These are phyloP conservation scores for Oncopodura yosiiana DNA, from an alignment of 1,140 invertebrate genomes.

Conservation along the genomic window DNA sequence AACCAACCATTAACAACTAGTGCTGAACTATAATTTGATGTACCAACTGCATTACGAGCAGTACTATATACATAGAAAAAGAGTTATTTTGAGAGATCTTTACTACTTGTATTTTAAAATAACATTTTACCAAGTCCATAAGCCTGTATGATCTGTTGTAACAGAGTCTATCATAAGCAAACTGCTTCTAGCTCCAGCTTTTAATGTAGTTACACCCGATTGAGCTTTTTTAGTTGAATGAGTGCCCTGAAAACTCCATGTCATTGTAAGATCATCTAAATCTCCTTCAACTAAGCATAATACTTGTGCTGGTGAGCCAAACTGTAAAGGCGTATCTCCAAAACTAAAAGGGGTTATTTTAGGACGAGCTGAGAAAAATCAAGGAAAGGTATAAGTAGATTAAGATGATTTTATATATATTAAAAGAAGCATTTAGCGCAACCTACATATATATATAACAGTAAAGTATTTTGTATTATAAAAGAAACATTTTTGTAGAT, in stretches of 20 bases:
- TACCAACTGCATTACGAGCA: constrained; percentile 40
- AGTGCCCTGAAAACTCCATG: constrained; percentile 36
- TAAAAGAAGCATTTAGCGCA: no score
- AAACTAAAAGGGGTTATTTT: constrained; percentile 55
- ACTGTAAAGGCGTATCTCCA: constrained; percentile 46
- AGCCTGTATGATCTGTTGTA: constrained; percentile 58
- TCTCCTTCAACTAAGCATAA: constrained; percentile 42
- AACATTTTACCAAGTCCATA: constrained; percentile 44
- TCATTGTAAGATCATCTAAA: constrained; percentile 41
- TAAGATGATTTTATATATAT: no score
- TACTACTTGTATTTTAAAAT: constrained; percentile 42
- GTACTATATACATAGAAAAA: no score
- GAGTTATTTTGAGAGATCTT: no score
- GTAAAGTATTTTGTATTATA: no score
- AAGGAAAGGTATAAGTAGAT: background rate
- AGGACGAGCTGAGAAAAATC: constrained; percentile 47
- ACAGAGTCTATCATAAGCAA: constrained; percentile 64
- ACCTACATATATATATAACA: no score
- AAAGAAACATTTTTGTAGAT: no score
- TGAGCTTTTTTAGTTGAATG: constrained; percentile 24
- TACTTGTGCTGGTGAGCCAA: constrained; percentile 33
- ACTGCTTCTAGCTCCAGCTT: constrained; percentile 43
- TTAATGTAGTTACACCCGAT: constrained; percentile 43
- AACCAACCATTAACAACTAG: constrained; percentile 36
- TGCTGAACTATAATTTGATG: constrained; percentile 35